phyloP scores from a whole-genome alignment of 1,140 invertebrate species.

The Drosophila repleta region DNA sequence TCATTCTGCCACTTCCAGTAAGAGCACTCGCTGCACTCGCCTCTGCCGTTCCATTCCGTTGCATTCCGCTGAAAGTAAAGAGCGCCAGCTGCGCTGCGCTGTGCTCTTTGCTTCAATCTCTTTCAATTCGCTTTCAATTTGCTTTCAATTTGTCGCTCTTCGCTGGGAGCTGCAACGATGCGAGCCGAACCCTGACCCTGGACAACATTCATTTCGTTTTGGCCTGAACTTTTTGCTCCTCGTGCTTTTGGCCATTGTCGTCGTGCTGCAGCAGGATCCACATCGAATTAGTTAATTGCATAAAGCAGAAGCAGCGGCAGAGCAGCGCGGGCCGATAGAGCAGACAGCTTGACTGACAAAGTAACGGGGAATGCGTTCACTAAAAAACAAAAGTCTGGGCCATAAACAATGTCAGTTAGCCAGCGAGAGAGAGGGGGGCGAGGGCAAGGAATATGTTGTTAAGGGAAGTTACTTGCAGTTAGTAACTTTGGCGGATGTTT shows the following conservation, averaged over 20 bases:
- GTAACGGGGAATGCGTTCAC: conserved; percentile 28
- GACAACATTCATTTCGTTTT: conserved; percentile 69
- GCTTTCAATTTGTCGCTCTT: conserved; percentile 28
- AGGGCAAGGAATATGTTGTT: neutral
- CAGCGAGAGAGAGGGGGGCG: neutral
- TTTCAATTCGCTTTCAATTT: conserved; percentile 23
- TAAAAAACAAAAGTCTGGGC: conserved; percentile 43
- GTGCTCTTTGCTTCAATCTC: conserved; percentile 26
- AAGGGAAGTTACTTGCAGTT: conserved; percentile 15
- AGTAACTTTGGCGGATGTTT: conserved; percentile 38
- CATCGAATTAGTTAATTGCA: conserved; percentile 77
- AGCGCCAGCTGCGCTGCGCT: neutral
- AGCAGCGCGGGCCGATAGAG: conserved; percentile 46
- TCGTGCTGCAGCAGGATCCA: conserved; percentile 32
- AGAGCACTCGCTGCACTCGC: conserved; percentile 18
- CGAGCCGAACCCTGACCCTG: conserved; percentile 52
- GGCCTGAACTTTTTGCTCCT: conserved; percentile 38
- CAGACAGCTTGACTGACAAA: conserved; percentile 56
- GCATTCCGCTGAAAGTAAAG: conserved; percentile 9
- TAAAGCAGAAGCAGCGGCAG: conserved; percentile 38
- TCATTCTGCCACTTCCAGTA: conserved; percentile 25
- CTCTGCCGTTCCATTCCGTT: conserved; percentile 29
- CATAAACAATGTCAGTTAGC: conserved; percentile 58
- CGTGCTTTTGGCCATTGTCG: conserved; percentile 7
- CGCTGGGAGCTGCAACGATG: conserved; percentile 17